These are phyloP conservation scores for Nesidiocoris tenuis DNA, from an alignment of 2,888 invertebrate species.

Conservation along the genomic window DNA sequence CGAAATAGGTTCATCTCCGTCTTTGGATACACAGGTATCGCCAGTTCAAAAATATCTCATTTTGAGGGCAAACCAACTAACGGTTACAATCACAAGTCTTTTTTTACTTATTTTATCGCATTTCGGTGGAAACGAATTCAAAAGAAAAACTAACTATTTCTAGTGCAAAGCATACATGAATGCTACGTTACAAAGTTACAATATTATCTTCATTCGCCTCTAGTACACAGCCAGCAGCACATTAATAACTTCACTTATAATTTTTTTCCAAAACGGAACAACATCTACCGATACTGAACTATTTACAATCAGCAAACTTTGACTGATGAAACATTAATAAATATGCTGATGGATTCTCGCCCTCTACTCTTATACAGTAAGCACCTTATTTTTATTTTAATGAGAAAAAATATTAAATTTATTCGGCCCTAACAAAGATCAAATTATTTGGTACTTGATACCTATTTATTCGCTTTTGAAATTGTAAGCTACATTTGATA, in stretches of 20 bases:
- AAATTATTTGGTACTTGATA: constrained; percentile 14
- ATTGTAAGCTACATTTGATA: too few relatives aligned
- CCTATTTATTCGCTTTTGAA: constrained; percentile 6
- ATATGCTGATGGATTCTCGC: constrained; percentile 28
- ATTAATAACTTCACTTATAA: constrained; percentile 26
- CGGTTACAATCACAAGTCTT: constrained; percentile 32
- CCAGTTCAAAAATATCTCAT: constrained; percentile 24
- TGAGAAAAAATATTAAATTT: constrained; percentile 16
- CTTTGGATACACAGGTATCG: too few relatives aligned
- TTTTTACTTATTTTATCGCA: background rate
- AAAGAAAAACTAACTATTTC: constrained; percentile 13
- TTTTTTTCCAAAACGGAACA: constrained; percentile 3
- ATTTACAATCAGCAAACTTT: constrained; percentile 9
- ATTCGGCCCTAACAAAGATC: constrained; percentile 9
- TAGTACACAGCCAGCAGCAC: constrained; percentile 36
- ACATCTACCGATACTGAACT: background rate
- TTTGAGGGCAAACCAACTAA: constrained; percentile 10
- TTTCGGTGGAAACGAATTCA: background rate
- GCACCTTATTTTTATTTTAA: constrained; percentile 18
- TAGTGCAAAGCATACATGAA: constrained; percentile 19
- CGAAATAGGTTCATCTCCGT: constrained; percentile 1
- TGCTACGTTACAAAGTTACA: constrained; percentile 13
- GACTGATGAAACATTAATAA: constrained; percentile 14
- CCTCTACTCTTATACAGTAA: constrained; percentile 4
- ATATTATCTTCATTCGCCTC: constrained; percentile 17